Evolutionary conservation across 2,797 vertebrate genomes (phyloP).

Genomic region (Enteromius viviparus): DNA sequence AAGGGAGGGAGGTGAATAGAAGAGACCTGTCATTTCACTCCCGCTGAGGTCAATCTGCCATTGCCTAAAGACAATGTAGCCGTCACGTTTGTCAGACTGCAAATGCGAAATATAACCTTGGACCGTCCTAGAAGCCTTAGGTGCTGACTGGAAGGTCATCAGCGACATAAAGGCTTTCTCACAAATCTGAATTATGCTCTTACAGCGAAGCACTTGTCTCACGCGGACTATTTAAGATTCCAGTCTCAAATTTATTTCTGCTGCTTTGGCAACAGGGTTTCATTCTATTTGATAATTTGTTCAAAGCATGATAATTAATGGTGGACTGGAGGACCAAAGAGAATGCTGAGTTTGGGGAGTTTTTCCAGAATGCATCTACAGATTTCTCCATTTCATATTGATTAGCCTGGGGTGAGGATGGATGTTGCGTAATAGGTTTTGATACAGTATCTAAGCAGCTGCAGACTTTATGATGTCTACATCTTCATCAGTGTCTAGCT

Average conservation of each 20-base stretch:
- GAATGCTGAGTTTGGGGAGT: conserved; percentile 36
- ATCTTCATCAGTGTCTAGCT: background rate
- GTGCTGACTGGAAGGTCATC: conserved; percentile 31
- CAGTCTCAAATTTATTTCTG: conserved; percentile 34
- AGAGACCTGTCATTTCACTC: conserved; percentile 22
- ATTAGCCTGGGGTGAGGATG: conserved; percentile 33
- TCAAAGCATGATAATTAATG: conserved; percentile 47
- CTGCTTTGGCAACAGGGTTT: conserved; percentile 59
- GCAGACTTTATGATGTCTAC: conserved; percentile 4
- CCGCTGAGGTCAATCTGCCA: conserved; percentile 64
- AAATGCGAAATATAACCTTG: conserved; percentile 11
- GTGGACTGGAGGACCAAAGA: conserved; percentile 35
- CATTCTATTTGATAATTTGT: conserved; percentile 55
- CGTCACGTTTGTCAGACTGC: conserved; percentile 42
- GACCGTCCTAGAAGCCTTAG: background rate
- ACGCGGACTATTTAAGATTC: conserved; percentile 25
- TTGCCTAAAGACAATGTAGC: conserved; percentile 63
- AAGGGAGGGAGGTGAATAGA: conserved; percentile 25
- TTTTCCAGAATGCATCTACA: conserved; percentile 27
- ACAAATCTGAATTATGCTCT: conserved; percentile 8
- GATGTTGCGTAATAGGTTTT: conserved; percentile 34
- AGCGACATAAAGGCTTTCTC: background rate
- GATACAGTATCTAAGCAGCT: background rate
- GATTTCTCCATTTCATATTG: conserved; percentile 46
- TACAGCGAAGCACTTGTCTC: conserved; percentile 3